Evolutionary conservation across 2,113 vertebrate genomes (phyloP), one percentile per base, ranked within the genome.

Genomic region (Lamprotornis superbus): DNA sequence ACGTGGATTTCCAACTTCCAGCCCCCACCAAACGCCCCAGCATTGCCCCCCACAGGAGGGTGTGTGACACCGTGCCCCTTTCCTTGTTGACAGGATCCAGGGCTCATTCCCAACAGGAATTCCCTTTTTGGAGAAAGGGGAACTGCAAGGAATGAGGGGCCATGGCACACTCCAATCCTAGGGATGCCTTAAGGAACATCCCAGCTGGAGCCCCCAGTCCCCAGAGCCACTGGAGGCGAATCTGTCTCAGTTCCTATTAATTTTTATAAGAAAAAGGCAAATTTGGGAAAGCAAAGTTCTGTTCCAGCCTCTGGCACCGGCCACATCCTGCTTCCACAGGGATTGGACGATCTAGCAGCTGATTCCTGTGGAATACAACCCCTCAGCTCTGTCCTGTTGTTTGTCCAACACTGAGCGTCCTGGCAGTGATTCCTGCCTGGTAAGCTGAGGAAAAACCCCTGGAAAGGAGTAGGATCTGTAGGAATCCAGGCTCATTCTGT

Each of bases 131-230:
- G 35, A 20, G 15, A 78, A 39, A 21, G 8, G 20, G 3, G 20
- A 11, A 7, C 22, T 59, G 27, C 71, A 23, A 28, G 33, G 27
- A 42, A 35, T 0, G 6, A 52, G 15, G 42, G 8, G 10, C 20
- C 52, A 7, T 0, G 0, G n/a, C 40, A 49, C 12, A 5, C 15
- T 33, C 59, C 1, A 0, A 35, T 5, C 15, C 27, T 15, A 8
- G 63, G 63, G 56, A 52, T 5, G 12, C 25, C 25, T 61, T 2
- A 44, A n/a, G 33, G 33, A 63, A 83, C 28, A 49, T 7, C 33
- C 3, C 5, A 31, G 15, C 9, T 5, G 37, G 28, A 79, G 22
- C 53, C 12, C 13, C 8, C 28, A 24, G 4, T 4, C 13, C 71
- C 15, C 7, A 2, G 1, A 49, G 9, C 3, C 9, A 1, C 2